Percentiles rank a stretch among this genome's conserved stretches.
These are phyloP conservation scores for Naja naja DNA, from an alignment of 2,113 vertebrate genomes.

Conservation along the genomic window DNA sequence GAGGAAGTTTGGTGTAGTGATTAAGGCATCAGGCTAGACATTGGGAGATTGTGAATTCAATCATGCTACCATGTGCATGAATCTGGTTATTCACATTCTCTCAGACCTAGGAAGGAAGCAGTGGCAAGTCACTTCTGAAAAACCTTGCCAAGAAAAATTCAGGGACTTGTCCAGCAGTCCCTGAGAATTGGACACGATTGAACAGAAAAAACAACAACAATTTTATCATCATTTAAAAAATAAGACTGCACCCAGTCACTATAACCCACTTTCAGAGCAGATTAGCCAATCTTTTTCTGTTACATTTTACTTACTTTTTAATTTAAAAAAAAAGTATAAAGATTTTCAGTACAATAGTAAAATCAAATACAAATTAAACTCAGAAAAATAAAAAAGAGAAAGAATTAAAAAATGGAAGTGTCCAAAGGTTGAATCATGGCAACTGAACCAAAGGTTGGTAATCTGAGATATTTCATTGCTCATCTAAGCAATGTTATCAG, in stretches of 20 bases:
- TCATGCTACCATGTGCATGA: not conserved
- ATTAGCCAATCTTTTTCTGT: not conserved
- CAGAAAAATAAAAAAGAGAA: not conserved
- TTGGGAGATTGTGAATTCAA: not conserved
- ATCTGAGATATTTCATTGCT: no score
- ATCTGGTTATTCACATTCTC: not conserved
- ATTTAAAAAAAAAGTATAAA: not conserved
- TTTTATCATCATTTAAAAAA: not conserved
- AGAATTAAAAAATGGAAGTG: not conserved
- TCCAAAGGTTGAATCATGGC: no score
- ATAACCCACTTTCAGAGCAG: not conserved
- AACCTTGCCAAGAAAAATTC: not conserved
- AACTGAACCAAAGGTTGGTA: no score
- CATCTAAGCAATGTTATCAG: no score
- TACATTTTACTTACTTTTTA: not conserved
- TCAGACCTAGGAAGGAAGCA: not conserved
- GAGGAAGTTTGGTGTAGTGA: not conserved
- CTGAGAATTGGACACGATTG: not conserved
- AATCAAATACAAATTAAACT: not conserved
- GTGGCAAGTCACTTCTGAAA: not conserved
- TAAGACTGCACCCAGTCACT: not conserved
- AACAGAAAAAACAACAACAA: not conserved
- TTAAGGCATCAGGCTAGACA: not conserved
- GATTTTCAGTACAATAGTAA: not conserved
- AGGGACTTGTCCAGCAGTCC: not conserved